These are phyloP conservation scores for Diplazon laetatorius DNA, from an alignment of 2,888 invertebrate species.

Conservation along the genomic window DNA sequence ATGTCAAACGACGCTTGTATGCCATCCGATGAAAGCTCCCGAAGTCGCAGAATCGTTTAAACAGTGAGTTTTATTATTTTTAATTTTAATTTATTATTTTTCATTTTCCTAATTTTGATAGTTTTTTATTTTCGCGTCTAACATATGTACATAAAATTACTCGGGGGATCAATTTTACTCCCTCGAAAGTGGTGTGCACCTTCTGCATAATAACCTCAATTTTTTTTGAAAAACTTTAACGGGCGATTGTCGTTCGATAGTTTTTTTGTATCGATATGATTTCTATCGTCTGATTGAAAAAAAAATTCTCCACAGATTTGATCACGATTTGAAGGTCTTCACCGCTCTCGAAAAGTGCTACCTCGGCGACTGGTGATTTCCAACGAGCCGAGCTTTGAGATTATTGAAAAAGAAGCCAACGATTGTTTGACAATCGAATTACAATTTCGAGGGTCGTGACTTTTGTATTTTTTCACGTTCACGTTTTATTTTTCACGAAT, in stretches of 20 bases:
- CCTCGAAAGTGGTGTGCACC: too few relatives aligned
- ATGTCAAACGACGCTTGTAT: conserved; percentile 88
- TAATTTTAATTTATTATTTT: background rate
- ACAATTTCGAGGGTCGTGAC: conserved; percentile 5
- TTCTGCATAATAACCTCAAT: too few relatives aligned
- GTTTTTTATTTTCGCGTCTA: background rate
- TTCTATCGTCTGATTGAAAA: background rate
- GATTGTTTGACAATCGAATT: conserved; percentile 29
- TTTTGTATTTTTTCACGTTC: conserved; percentile 50
- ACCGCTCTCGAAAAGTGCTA: conserved; percentile 87
- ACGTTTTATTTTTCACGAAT: conserved; percentile 50
- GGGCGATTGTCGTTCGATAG: too few relatives aligned
- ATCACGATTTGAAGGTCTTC: conserved; percentile 84
- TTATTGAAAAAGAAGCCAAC: conserved; percentile 33
- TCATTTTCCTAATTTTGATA: background rate
- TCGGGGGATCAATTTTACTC: too few relatives aligned
- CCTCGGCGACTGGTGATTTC: conserved; percentile 83
- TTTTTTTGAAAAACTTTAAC: too few relatives aligned
- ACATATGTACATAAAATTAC: too few relatives aligned
- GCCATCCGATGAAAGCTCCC: conserved; percentile 89
- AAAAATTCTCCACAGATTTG: conserved; percentile 83
- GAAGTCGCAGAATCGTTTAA: conserved; percentile 87
- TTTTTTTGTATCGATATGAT: background rate
- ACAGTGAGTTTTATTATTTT: conserved; percentile 83
- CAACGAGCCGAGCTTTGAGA: background rate